Conservation (phyloP, 2,888 invertebrate species). For the Drosophila quinaria region DNA sequence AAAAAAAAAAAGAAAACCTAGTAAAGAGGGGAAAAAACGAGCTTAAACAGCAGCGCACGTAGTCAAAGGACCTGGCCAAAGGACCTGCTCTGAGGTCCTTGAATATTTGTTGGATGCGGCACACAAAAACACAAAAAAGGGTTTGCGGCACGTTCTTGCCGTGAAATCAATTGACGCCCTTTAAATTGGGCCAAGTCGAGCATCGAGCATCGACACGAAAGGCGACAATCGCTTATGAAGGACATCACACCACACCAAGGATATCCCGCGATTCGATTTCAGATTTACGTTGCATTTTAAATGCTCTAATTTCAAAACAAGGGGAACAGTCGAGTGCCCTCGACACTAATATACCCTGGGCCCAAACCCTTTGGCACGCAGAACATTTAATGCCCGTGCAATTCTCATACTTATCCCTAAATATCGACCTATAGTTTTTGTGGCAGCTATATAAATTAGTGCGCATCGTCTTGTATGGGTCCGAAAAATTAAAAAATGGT, state of each 20-base stretch:
- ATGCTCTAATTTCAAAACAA: background rate
- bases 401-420: too few relatives aligned
- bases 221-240: constrained; percentile 1
- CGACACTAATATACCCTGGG: too few relatives aligned
- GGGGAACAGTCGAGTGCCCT: too few relatives aligned
- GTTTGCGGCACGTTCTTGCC: constrained; percentile 54
- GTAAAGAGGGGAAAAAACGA: constrained; percentile 1
- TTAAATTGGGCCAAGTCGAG: constrained; percentile 31
- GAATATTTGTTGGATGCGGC: constrained; percentile 4
- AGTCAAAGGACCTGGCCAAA: constrained; percentile 45
- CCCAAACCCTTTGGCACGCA: too few relatives aligned
- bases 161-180: constrained; percentile 65
- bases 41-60: constrained; percentile 45
- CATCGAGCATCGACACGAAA: constrained; percentile 2
- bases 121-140: constrained; percentile 21
- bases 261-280: background rate
- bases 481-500: too few relatives aligned
- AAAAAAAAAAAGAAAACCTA: background rate
- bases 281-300: too few relatives aligned
- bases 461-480: too few relatives aligned
- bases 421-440: too few relatives aligned
- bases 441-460: too few relatives aligned
- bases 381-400: too few relatives aligned
- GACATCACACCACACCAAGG: background rate
- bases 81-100: constrained; percentile 24